Evolutionary conservation across 2,888 invertebrate species (phyloP).

Genomic region (Lomographa bimaculata): DNA sequence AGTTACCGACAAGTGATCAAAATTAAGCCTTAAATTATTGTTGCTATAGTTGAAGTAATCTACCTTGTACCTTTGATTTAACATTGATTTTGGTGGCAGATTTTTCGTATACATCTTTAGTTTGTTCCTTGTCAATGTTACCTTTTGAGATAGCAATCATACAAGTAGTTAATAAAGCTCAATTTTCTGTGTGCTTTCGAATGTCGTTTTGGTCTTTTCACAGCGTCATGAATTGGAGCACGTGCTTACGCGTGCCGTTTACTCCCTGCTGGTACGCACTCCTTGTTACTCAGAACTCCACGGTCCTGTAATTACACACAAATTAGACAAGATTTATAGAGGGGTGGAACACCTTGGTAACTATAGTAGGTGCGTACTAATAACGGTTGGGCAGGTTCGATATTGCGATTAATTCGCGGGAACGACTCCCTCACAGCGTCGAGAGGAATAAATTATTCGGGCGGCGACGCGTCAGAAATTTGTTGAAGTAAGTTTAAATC

Average conservation of each 20-base stretch:
- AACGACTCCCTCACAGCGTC: constrained; percentile 48
- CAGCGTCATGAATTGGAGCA: constrained; percentile 42
- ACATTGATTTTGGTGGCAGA: constrained; percentile 50
- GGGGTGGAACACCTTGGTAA: constrained; percentile 83
- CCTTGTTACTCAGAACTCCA: constrained; percentile 78
- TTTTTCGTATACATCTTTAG: constrained; percentile 48
- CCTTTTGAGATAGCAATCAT: constrained; percentile 35
- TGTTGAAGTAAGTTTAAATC: constrained; percentile 22
- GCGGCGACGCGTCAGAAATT: constrained; percentile 26
- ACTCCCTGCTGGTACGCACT: constrained; percentile 80
- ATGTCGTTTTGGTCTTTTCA: constrained; percentile 41
- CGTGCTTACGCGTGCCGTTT: constrained; percentile 79
- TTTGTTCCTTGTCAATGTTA: constrained; percentile 28
- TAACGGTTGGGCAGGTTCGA: constrained; percentile 77
- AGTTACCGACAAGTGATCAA: constrained; percentile 61
- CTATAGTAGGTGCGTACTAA: constrained; percentile 79
- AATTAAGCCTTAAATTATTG: constrained; percentile 49
- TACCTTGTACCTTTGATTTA: constrained; percentile 54
- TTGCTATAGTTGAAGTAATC: constrained; percentile 50
- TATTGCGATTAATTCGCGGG: constrained; percentile 75
- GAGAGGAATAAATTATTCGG: constrained; percentile 45
- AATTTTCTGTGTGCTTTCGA: constrained; percentile 31
- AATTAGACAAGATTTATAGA: constrained; percentile 84
- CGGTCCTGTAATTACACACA: constrained; percentile 83
- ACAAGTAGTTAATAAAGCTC: constrained; percentile 23